Base-by-base conservation (phyloP, 2,888 invertebrate genomes). In the Andrena trimmerana region DNA sequence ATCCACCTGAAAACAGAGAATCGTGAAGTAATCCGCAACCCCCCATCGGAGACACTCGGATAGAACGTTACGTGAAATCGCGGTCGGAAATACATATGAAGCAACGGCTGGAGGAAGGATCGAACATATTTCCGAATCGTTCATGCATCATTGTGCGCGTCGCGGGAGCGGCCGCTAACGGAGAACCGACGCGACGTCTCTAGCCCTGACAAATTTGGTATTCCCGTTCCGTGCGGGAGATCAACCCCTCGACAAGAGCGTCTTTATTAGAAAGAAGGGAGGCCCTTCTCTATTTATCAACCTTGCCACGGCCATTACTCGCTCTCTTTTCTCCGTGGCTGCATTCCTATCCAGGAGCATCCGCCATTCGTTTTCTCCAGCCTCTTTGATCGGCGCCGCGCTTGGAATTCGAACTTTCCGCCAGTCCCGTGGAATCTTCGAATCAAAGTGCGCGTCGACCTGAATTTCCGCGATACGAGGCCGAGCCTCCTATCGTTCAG, bases 241-340 rank as follows among this genome's bases (percentile, higher is more conserved):
- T 93, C 93, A 92, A 92, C 92, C 93, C 93, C 93, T 92, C 92
- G 92, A 90, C 91, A 91, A 91, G 91, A 91, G 93, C 91, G 92
- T 94, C 94, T 94, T 94, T 94, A 94, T 94, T 94, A 94, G 93
- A 94, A 93, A 93, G 90, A 88, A 91, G 90, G 89, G 89, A 86
- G 86, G 81, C 89, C 86, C 87, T 91, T 86, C 88, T 91, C 92
- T 91, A 94, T 94, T 93, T 93, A 93, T 93, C 93, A 93, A 92
- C 89, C 90, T 88, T 90, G 86, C 88, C 84, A 79, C 85, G 86
- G 78, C 89, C 88, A 90, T 91, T 90, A 90, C 89, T 86, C 85
- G 82, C 82, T 87, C 88, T 88, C 88, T 84, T 84, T 89, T 84
- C 80, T 85, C 63, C 70, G 78, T 75, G 74, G 78, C 81, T 87